Evolutionary conservation across 2,888 invertebrate genomes (phyloP).

Genomic region (Ptychoptera contaminata): DNA sequence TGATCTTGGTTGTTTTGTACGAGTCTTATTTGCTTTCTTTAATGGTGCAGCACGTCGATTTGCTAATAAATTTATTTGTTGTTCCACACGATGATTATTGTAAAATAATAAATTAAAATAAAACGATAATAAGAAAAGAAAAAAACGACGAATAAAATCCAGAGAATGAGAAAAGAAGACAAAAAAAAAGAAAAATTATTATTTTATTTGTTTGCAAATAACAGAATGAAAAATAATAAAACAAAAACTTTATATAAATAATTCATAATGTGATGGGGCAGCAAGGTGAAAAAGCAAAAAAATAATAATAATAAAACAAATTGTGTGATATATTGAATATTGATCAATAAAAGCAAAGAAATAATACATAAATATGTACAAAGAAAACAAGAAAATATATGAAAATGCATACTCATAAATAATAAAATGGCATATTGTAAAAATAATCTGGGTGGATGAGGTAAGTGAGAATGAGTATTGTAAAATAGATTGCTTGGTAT

Average conservation of each 20-base stretch:
- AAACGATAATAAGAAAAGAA: neutral
- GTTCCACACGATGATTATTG: neutral
- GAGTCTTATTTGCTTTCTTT: constrained; percentile 68
- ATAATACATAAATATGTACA: too few species aligned
- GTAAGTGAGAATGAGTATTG: too few species aligned
- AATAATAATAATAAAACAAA: too few species aligned
- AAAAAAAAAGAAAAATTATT: neutral
- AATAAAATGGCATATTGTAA: too few species aligned
- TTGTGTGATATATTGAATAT: too few species aligned
- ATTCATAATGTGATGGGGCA: neutral
- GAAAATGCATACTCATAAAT: too few species aligned
- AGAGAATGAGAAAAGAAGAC: neutral
- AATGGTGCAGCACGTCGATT: constrained; percentile 46
- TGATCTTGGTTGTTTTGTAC: constrained; percentile 58
- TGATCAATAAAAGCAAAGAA: too few species aligned
- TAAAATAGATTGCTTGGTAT: too few species aligned
- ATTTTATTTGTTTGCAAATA: neutral
- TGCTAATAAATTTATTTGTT: constrained; percentile 19
- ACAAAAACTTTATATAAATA: neutral
- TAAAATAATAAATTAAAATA: neutral
- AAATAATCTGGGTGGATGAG: too few species aligned
- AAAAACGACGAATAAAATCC: neutral
- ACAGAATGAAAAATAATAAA: neutral
- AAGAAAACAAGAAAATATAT: too few species aligned
- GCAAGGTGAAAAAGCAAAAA: neutral